A percentile compares a stretch with the other conserved stretches of the same genome.
These are phyloP conservation scores for Zaprionus lachaisei DNA, from an alignment of 1,140 invertebrate species.

Conservation along the genomic window DNA sequence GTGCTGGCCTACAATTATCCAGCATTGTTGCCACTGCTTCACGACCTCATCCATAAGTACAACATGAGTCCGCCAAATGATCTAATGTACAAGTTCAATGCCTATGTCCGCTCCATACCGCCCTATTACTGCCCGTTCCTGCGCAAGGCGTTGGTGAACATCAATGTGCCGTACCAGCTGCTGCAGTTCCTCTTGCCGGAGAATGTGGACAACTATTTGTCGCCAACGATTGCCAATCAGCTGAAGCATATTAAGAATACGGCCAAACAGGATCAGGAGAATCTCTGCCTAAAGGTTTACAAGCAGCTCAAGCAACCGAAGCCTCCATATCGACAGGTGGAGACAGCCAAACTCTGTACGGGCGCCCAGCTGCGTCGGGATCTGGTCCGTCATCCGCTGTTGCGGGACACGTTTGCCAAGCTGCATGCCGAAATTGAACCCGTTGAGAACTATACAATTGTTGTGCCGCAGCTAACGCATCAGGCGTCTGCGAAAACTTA, in stretches of 20 bases:
- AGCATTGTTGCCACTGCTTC: slow-evolving; percentile 94
- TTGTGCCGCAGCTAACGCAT: slow-evolving; percentile 86
- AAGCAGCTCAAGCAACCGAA: slow-evolving; percentile 85
- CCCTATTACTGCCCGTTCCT: slow-evolving; percentile 97
- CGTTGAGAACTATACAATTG: slow-evolving; percentile 94
- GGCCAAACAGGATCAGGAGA: slow-evolving; percentile 97
- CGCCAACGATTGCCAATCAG: slow-evolving; percentile 97
- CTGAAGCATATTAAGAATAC: slow-evolving; percentile 98
- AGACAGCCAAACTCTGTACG: slow-evolving; percentile 85
- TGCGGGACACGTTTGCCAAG: slow-evolving; percentile 92
- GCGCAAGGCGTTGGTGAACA: slow-evolving; percentile 94
- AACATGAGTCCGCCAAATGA: slow-evolving; percentile 95
- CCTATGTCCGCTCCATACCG: slow-evolving; percentile 97
- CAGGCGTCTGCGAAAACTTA: slow-evolving; percentile 86
- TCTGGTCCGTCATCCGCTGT: slow-evolving; percentile 90
- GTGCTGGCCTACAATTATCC: slow-evolving; percentile 99
- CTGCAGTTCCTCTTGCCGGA: slow-evolving; percentile 95
- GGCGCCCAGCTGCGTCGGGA: slow-evolving; percentile 86
- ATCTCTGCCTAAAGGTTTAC: slow-evolving; percentile 88
- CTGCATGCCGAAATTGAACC: slow-evolving; percentile 91
- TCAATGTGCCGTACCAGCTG: slow-evolving; percentile 93
- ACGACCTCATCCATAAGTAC: slow-evolving; percentile 96
- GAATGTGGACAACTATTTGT: slow-evolving; percentile 95
- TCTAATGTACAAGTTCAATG: slow-evolving; percentile 95
- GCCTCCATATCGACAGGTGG: slow-evolving; percentile 87